Conservation (phyloP, 2,113 vertebrate species). For the Mesocricetus auratus region DNA sequence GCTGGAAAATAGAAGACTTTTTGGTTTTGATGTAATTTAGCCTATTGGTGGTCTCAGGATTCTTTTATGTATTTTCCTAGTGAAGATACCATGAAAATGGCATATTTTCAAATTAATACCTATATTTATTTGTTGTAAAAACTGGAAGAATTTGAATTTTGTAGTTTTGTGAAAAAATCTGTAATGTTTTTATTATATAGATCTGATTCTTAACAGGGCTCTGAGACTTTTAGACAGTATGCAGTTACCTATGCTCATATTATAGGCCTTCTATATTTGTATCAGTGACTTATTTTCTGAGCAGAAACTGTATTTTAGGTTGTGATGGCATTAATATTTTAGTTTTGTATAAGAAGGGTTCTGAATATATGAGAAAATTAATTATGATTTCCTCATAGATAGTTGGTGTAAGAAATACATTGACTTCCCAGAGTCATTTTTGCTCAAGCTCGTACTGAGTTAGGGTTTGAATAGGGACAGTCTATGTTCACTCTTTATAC, state of each 20-base stretch:
- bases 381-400: neutral
- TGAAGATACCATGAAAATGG: neutral
- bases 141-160: neutral
- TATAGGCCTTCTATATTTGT: neutral
- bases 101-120: conserved; percentile 13
- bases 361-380: conserved; percentile 41
- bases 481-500: conserved; percentile 36
- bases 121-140: neutral
- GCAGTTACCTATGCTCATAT: neutral
- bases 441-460: neutral
- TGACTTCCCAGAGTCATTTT: conserved; percentile 39
- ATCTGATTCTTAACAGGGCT: conserved; percentile 11
- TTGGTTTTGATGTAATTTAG: neutral
- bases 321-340: neutral
- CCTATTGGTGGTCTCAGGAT: neutral
- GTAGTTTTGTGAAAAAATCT: neutral
- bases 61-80: neutral
- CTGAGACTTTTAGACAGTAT: neutral
- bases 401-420: neutral
- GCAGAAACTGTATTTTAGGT: conserved; percentile 13
- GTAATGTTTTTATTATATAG: neutral
- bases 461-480: neutral
- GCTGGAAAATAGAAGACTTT: neutral
- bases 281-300: conserved; percentile 24
- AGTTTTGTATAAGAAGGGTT: neutral